Percentiles rank a stretch among this genome's conserved stretches.
Conservation (phyloP, 2,113 vertebrate species). For the Strix aluco region DNA sequence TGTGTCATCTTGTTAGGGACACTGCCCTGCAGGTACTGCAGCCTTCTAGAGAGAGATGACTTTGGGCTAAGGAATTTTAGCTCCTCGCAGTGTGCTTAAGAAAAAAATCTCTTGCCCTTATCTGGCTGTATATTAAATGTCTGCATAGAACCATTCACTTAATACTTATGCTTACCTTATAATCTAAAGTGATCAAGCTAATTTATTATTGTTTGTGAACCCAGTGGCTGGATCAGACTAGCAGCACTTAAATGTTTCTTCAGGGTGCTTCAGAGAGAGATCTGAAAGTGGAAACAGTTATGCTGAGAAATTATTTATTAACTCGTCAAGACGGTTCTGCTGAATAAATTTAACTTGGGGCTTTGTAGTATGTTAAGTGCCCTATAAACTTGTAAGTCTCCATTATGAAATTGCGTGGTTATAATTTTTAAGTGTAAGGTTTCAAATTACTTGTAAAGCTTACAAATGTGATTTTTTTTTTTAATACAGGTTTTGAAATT, state of each 20-base stretch:
- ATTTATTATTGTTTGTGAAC: not conserved
- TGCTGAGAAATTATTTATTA: not conserved
- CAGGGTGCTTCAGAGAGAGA: not conserved
- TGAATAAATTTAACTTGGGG: not conserved
- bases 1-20: accelerated
- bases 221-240: not conserved
- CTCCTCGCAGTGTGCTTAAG: not conserved
- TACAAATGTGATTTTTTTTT: not conserved
- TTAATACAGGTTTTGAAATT: not conserved
- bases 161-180: not conserved
- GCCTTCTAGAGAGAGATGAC: too few relatives aligned
- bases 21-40: not conserved
- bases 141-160: not conserved
- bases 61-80: too few relatives aligned
- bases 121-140: not conserved
- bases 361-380: not conserved
- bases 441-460: not conserved
- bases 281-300: not conserved
- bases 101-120: not conserved
- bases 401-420: not conserved
- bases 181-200: not conserved
- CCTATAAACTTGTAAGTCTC: not conserved
- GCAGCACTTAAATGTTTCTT: not conserved
- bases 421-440: not conserved
- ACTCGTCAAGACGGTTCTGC: not conserved